Percentiles rank a stretch among this genome's conserved stretches.
Conservation (phyloP, 1,140 invertebrate species). For the Vanessa atalanta region DNA sequence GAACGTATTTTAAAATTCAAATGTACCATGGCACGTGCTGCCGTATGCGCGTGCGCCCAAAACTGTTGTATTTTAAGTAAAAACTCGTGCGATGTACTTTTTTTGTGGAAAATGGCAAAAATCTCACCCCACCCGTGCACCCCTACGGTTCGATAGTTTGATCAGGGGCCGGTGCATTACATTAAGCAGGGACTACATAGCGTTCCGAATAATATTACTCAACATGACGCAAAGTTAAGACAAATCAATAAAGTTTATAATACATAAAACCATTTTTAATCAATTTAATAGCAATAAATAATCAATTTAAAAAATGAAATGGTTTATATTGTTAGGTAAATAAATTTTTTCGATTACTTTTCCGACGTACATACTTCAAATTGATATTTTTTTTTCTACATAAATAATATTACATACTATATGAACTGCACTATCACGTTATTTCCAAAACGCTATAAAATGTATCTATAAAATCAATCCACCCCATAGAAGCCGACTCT, state of each 20-base stretch:
- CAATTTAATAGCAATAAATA: too few species aligned
- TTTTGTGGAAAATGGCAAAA: conserved; percentile 77
- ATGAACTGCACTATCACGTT: too few species aligned
- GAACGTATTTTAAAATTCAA: background rate
- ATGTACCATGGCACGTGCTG: conserved; percentile 51
- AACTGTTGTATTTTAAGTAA: conserved; percentile 75
- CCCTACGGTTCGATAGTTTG: conserved; percentile 60
- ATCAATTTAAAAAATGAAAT: too few species aligned
- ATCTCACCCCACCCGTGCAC: conserved; percentile 64
- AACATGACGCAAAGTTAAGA: background rate
- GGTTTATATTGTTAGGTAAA: too few species aligned
- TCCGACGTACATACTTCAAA: too few species aligned
- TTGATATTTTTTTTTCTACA: too few species aligned
- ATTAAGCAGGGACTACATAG: conserved; percentile 57
- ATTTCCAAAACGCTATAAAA: background rate
- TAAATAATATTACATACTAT: too few species aligned
- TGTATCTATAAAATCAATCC: conserved; percentile 25
- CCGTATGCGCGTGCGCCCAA: conserved; percentile 65
- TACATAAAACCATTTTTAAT: too few species aligned
- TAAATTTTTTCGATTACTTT: too few species aligned
- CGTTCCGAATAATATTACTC: background rate
- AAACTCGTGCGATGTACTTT: conserved; percentile 67
- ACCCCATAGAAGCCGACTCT: conserved; percentile 58
- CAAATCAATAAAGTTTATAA: too few species aligned
- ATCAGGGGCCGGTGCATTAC: conserved; percentile 73